phyloP scores from a whole-genome alignment of 1,140 invertebrate species.

The Ceratina australensis region DNA sequence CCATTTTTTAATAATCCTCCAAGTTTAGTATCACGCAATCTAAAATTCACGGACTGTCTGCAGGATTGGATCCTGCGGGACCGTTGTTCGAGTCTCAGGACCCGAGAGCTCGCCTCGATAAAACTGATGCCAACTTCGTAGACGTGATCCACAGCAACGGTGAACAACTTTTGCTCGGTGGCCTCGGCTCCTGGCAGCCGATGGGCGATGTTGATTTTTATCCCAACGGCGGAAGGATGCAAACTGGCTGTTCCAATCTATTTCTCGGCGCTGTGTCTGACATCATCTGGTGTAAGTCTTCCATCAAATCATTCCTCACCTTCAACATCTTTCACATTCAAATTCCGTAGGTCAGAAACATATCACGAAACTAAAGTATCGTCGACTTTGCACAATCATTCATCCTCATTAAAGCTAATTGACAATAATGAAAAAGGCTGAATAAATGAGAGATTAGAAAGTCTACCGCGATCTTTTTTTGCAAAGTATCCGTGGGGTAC shows the following conservation, averaged over 20 bases:
- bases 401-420: neutral
- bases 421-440: neutral
- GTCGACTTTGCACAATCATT: neutral
- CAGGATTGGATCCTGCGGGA: constrained; percentile 93
- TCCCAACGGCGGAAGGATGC: constrained; percentile 93
- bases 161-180: constrained; percentile 91
- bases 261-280: constrained; percentile 95
- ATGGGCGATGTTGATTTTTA: constrained; percentile 96
- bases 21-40: too few species aligned
- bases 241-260: constrained; percentile 90
- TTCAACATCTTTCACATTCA: neutral
- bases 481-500: constrained; percentile 44
- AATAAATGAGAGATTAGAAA: constrained; percentile 71
- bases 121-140: constrained; percentile 93
- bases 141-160: constrained; percentile 98
- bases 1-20: neutral
- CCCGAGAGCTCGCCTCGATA: constrained; percentile 88
- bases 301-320: neutral
- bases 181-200: constrained; percentile 90
- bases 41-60: neutral
- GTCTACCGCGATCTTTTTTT: constrained; percentile 63
- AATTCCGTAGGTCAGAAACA: neutral
- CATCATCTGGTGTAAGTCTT: constrained; percentile 90
- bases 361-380: neutral
- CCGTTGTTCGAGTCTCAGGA: constrained; percentile 94